A percentile compares a stretch with the other conserved stretches of the same genome.
Evolutionary conservation across 2,797 vertebrate genomes (phyloP).

Genomic region (Gymnothorax reevesii): DNA sequence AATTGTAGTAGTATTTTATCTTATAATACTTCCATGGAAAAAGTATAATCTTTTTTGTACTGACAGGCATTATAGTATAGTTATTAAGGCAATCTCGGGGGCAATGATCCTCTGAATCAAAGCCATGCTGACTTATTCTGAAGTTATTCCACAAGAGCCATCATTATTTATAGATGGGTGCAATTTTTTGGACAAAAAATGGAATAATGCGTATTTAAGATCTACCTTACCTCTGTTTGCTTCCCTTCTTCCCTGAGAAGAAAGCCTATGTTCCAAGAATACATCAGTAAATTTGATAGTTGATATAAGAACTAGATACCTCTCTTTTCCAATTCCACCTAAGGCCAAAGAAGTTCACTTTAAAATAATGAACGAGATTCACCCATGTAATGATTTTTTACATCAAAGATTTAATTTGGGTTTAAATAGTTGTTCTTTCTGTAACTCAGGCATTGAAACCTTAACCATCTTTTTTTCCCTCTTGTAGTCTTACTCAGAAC

Average conservation of each 20-base stretch:
- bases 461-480: not conserved
- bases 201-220: not conserved
- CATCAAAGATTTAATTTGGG: slow-evolving; percentile 8
- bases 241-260: not conserved
- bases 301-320: slow-evolving; percentile 5
- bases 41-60: not conserved
- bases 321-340: slow-evolving; percentile 12
- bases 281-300: not conserved
- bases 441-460: slow-evolving; percentile 7
- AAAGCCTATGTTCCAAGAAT: not conserved
- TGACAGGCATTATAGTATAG: not conserved
- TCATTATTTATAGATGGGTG: not conserved
- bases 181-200: not conserved
- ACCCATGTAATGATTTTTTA: slow-evolving; percentile 21
- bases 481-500: not conserved
- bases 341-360: slow-evolving; percentile 19
- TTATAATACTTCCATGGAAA: slow-evolving; percentile 1
- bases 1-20: not conserved
- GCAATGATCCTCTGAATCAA: not conserved
- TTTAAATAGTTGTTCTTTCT: slow-evolving; percentile 7
- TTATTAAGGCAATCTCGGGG: not conserved
- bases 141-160: not conserved
- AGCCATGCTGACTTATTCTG: not conserved
- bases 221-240: not conserved
- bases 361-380: slow-evolving; percentile 11